Evolutionary conservation across 2,888 invertebrate genomes (phyloP), one percentile per base, ranked within the genome.

Genomic region (Drosophila nr. fundita): DNA sequence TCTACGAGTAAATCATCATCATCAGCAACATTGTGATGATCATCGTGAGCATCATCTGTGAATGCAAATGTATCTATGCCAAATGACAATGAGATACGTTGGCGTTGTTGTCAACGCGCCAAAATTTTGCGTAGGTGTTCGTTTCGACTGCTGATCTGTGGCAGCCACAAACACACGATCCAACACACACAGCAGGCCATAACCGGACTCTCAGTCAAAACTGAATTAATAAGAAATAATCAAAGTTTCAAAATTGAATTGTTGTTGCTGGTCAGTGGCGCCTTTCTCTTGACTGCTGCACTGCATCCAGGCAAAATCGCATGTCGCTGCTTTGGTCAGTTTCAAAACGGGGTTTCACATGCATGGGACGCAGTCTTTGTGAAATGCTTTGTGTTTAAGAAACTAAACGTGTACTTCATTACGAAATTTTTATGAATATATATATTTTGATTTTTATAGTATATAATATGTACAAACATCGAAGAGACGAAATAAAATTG

Each of bases 1-100:
- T 73, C 80, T 65, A 61, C 73, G 72, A 68, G 63, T 80, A 68
- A 74, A 77, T 80, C 75, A 60, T 42, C 82, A 78, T 53, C 71
- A 76, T 58, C 61, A 52, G 21, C 42, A 45, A 11, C 45, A 50
- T 49, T 32, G 59, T 61, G 32, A 50, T 49, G 38, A 61, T 52
- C 57, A 48, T 29, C 36, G 10, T 40, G 24, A 32, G 24, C 42
- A 49, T 70, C 58, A 52, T 55, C 48, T 60, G 38, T 52, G 34
- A 45, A 78, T 65, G 48, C 74, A 68, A 78, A 64, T 70, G 71
- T 80, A 71, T 78, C 65, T 68, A 68, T 83, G 73, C 63, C 80
- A 76, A 45, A 73, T 84, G 83, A 79, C 83, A 70, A 84, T 82
- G 82, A 82, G 79, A 77, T 71, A 64, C 63, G 80, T 74, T 76